Evolutionary conservation across 2,888 invertebrate genomes (phyloP), one percentile per base, ranked within the genome.

Genomic region (Euspilapteryx auroguttella): DNA sequence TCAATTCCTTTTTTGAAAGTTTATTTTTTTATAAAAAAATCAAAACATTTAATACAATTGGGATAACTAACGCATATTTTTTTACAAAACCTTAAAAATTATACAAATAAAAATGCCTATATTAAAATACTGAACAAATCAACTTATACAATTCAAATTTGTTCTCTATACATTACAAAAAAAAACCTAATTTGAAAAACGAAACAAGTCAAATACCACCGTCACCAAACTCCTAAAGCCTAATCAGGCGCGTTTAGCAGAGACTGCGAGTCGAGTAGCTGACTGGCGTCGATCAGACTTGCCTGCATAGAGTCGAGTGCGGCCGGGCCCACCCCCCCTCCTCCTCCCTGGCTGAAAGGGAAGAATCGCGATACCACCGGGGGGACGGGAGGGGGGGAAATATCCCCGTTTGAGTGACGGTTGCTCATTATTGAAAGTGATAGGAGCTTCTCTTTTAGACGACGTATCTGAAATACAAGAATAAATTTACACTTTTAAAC

Each of bases 221-320:
- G 12, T 17, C 14, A n/a, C 12, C 11, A 14, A 14, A 14, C 7
- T 11, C 8, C 14, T 12, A 6, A 17, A 14, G n/a, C 3, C 78
- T 79, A 85, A 47, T 86, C 86, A 8, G 83, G 82, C 25, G 82
- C 83, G 41, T 85, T 86, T 25, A 86, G 64, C 29, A 86, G 62
- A 12, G 85, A 86, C 48, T 85, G 85, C 3, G 86, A 81, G 54
- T 87, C 87, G 32, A 85, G 56, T 28, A 83, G 69, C 38, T 79
- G 81, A 30, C 79, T 80, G 17, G 80, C 78, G 43, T 81, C 80
- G 24, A 85, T 68, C 36, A 84, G 75, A 33, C 81, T 80, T 34
- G 76, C 78, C 46, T 83, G 83, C 75, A 78, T 49, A 42, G 53
- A 31, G 64, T 68, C 49, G 17, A 58, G 40, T 17, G 17, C 8